These are phyloP conservation scores for Puntigrus tetrazona DNA, from an alignment of 2,113 vertebrate species.

Conservation along the genomic window DNA sequence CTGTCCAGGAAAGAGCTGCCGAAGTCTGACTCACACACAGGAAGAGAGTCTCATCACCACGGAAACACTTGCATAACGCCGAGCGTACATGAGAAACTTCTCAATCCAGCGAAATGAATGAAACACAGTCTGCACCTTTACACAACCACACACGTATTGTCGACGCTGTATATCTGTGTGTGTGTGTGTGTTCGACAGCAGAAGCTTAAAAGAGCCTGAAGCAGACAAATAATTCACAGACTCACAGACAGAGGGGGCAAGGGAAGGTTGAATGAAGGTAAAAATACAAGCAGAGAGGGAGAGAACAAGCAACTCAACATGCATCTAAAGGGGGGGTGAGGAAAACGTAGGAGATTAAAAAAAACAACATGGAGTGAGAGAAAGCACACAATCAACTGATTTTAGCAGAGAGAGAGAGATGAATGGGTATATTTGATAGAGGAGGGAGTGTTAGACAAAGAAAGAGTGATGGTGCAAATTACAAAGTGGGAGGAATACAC, in stretches of 20 bases:
- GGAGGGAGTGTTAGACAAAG: not conserved
- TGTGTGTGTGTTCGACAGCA: not conserved
- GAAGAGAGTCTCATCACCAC: slow-evolving; percentile 44
- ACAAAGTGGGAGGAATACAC: not conserved
- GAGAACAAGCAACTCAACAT: slow-evolving; percentile 8
- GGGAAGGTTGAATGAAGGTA: slow-evolving; percentile 8
- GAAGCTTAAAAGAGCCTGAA: not conserved
- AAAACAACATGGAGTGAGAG: not conserved
- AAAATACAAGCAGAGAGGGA: not conserved
- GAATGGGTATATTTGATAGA: not conserved
- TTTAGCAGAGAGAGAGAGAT: not conserved
- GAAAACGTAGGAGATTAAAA: not conserved
- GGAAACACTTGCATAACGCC: slow-evolving; percentile 32
- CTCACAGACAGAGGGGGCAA: slow-evolving; percentile 11
- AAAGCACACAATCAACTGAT: slow-evolving; percentile 18
- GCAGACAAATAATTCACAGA: slow-evolving; percentile 13
- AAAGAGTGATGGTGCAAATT: not conserved
- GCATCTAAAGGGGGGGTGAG: not conserved
- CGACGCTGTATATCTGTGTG: not conserved
- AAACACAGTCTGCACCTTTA: not conserved
- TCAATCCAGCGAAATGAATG: slow-evolving; percentile 9
- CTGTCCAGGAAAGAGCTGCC: slow-evolving; percentile 33
- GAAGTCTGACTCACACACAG: slow-evolving; percentile 47
- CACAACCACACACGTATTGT: slow-evolving; percentile 3
- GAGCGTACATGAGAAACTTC: slow-evolving; percentile 4